A percentile compares a stretch with the other conserved stretches of the same genome.
phyloP scores from a whole-genome alignment of 2,113 vertebrate species.

The Dicaeum eximium region DNA sequence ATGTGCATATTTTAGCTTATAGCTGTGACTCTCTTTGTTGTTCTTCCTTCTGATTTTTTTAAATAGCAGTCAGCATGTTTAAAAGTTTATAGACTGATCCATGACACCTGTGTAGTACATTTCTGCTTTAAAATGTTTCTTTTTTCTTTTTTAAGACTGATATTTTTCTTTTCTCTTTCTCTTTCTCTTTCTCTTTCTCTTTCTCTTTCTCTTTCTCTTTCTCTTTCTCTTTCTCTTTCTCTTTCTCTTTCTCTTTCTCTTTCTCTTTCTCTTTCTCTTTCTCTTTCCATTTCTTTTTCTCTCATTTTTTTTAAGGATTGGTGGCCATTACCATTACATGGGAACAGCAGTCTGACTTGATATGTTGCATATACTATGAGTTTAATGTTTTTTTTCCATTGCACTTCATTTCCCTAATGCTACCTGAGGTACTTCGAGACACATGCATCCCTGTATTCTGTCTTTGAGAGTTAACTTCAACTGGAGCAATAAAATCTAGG shows the following conservation, averaged over 20 bases:
- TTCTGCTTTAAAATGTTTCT: neutral
- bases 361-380: slow-evolving; percentile 41
- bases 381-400: slow-evolving; percentile 50
- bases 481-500: slow-evolving; percentile 70
- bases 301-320: neutral
- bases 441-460: slow-evolving; percentile 65
- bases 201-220: neutral
- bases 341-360: slow-evolving; percentile 22
- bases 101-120: neutral
- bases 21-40: neutral
- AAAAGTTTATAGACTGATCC: neutral
- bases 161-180: neutral
- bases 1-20: neutral
- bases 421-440: slow-evolving; percentile 18
- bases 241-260: neutral
- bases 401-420: slow-evolving; percentile 57
- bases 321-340: slow-evolving; percentile 12
- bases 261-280: too few relatives aligned
- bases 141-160: neutral
- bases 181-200: neutral
- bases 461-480: slow-evolving; percentile 86
- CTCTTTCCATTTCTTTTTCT: neutral
- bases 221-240: neutral
- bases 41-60: neutral
- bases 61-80: neutral